phyloP scores from a whole-genome alignment of 1,140 invertebrate genomes.

The Gonatopus flavifemur region DNA sequence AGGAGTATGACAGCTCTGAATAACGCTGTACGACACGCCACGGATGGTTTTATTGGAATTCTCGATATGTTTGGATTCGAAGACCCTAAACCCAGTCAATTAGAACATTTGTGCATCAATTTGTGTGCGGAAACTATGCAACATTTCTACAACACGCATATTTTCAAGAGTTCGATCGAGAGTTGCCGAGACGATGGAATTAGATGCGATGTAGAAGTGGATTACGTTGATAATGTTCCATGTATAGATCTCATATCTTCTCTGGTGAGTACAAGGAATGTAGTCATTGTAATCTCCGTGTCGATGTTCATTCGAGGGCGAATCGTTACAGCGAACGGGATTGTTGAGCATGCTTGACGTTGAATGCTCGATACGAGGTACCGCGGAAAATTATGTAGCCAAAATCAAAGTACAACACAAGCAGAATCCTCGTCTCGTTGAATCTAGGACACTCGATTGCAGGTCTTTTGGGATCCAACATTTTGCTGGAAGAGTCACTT shows the following conservation, averaged over 20 bases:
- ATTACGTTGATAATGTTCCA: slow-evolving; percentile 94
- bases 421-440: slow-evolving; percentile 73
- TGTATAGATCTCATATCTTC: slow-evolving; percentile 95
- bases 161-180: slow-evolving; percentile 92
- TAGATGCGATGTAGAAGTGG: slow-evolving; percentile 85
- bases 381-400: slow-evolving; percentile 84
- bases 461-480: slow-evolving; percentile 90
- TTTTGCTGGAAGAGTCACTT: slow-evolving; percentile 85
- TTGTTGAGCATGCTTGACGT: slow-evolving; percentile 89
- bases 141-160: slow-evolving; percentile 96
- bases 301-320: slow-evolving; percentile 4
- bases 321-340: slow-evolving; percentile 76
- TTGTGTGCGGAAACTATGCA: slow-evolving; percentile 96
- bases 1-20: slow-evolving; percentile 90
- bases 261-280: slow-evolving; percentile 61
- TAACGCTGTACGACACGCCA: slow-evolving; percentile 89
- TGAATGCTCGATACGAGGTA: slow-evolving; percentile 86
- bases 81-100: slow-evolving; percentile 83
- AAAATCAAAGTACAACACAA: slow-evolving; percentile 85
- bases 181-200: slow-evolving; percentile 93
- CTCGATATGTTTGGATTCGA: slow-evolving; percentile 96
- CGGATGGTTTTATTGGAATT: slow-evolving; percentile 92
- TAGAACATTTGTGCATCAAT: slow-evolving; percentile 94
- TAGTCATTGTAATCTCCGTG: background rate
- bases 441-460: slow-evolving; percentile 73